phyloP scores from a whole-genome alignment of 2,888 invertebrate genomes.

The Calliphora vomitoria region DNA sequence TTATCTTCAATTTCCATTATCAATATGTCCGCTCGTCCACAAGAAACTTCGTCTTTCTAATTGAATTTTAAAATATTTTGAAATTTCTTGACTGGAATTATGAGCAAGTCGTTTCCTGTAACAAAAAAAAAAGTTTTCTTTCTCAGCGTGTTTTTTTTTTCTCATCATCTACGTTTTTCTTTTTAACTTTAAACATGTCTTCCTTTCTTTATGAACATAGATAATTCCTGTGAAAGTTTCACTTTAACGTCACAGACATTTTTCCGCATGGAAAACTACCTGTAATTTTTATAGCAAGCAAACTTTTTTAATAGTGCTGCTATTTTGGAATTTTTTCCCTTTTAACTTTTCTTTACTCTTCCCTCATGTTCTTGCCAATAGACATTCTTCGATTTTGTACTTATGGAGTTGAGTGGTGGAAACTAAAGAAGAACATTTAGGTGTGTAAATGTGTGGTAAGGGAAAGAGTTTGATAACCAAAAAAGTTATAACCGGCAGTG shows the following conservation, averaged over 20 bases:
- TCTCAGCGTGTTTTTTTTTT: neutral
- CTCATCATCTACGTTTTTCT: slow-evolving; percentile 26
- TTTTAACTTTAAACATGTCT: slow-evolving; percentile 44
- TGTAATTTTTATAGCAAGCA: slow-evolving; percentile 46
- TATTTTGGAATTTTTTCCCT: neutral
- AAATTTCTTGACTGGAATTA: slow-evolving; percentile 35
- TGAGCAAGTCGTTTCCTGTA: slow-evolving; percentile 30
- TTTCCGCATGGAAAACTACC: slow-evolving; percentile 63
- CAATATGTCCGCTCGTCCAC: slow-evolving; percentile 11
- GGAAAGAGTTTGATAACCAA: slow-evolving; percentile 39
- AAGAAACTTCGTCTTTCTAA: slow-evolving; percentile 34
- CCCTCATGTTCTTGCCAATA: slow-evolving; percentile 1
- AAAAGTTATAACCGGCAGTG: slow-evolving; percentile 49
- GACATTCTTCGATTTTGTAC: slow-evolving; percentile 21
- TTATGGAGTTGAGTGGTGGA: neutral
- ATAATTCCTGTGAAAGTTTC: slow-evolving; percentile 43
- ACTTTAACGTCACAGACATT: slow-evolving; percentile 49
- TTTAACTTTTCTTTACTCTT: neutral
- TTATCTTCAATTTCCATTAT: slow-evolving; percentile 51
- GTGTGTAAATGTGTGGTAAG: neutral
- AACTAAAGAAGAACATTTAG: neutral
- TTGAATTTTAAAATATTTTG: slow-evolving; percentile 50
- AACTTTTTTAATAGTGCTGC: slow-evolving; percentile 42
- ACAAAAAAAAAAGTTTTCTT: slow-evolving; percentile 24
- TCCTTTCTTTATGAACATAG: slow-evolving; percentile 8